Conservation (phyloP, 53 echinoderm and acorn worm genomes). For the Antedon mediterranea region DNA sequence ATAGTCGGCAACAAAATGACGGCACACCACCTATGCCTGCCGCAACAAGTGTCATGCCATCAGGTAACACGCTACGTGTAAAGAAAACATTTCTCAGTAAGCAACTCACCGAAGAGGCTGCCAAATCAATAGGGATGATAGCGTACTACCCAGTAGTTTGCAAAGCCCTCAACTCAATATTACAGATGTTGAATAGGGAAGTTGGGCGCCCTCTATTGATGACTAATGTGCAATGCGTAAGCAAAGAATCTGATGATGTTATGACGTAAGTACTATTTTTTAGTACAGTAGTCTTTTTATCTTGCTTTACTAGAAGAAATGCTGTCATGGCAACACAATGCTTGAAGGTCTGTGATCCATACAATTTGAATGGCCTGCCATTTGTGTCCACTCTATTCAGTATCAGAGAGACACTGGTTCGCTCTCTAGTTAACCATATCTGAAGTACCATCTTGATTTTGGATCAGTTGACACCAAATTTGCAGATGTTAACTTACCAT, state of each 20-base stretch:
- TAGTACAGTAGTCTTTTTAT: no score
- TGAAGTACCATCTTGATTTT: no score
- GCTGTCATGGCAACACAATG: no score
- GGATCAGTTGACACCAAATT: no score
- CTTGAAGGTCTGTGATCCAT: no score
- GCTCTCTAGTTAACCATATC: no score
- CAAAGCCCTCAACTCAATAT: slow-evolving; percentile 76
- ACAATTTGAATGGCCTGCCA: no score
- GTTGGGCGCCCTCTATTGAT: slow-evolving; percentile 87
- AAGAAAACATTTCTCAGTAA: slow-evolving; percentile 93
- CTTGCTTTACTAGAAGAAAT: no score
- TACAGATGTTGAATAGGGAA: slow-evolving; percentile 51
- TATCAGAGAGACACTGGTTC: no score
- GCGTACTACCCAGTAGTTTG: slow-evolving; percentile 66
- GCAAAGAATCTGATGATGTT: slow-evolving; percentile 94
- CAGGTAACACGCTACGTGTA: slow-evolving; percentile 86
- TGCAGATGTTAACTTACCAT: no score
- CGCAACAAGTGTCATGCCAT: slow-evolving; percentile 96
- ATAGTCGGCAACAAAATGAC: slow-evolving; percentile 92
- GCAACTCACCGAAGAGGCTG: slow-evolving; percentile 92
- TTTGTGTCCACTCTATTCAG: no score
- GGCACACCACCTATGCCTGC: slow-evolving; percentile 94
- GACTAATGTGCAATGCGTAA: slow-evolving; percentile 90
- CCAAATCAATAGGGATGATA: slow-evolving; percentile 68
- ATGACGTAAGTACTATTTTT: slow-evolving; percentile 67